Conservation (phyloP, 53 echinoderm and acorn worm genomes). For the Paelopatides confundens region DNA sequence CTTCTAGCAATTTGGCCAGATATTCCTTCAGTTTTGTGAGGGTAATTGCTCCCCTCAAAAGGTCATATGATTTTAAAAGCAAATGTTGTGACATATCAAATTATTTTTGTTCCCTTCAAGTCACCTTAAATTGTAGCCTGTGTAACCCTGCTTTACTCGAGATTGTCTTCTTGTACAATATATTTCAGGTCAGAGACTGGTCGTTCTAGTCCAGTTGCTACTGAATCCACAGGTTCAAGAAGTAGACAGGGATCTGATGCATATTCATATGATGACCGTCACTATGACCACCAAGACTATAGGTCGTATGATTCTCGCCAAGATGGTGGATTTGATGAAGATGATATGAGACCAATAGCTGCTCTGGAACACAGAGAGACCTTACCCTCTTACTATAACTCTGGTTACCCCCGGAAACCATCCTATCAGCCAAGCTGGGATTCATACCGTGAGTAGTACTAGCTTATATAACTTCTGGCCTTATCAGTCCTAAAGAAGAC, state of each 20-base stretch:
- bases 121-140: too few relatives aligned
- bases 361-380: conserved; percentile 11
- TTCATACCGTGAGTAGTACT: conserved; percentile 66
- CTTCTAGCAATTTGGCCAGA: too few relatives aligned
- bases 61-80: too few relatives aligned
- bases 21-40: too few relatives aligned
- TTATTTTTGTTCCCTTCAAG: too few relatives aligned
- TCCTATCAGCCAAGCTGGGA: conserved; percentile 87
- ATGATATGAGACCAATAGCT: conserved; percentile 53
- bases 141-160: too few relatives aligned
- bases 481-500: too few relatives aligned
- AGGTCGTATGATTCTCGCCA: conserved; percentile 51
- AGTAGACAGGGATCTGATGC: conserved; percentile 54
- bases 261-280: conserved; percentile 65
- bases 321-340: background rate
- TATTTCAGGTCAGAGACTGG: conserved; percentile 27
- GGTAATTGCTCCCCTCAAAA: too few relatives aligned
- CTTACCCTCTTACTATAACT: conserved; percentile 66
- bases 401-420: conserved; percentile 70
- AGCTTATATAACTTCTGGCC: too few relatives aligned
- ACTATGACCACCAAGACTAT: conserved; percentile 49
- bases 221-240: conserved; percentile 59
- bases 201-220: conserved; percentile 44
- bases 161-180: too few relatives aligned
- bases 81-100: too few relatives aligned